A percentile compares a stretch with the other conserved stretches of the same genome.
phyloP scores from a whole-genome alignment of 1,140 invertebrate genomes.

The Aphidius gifuensis region DNA sequence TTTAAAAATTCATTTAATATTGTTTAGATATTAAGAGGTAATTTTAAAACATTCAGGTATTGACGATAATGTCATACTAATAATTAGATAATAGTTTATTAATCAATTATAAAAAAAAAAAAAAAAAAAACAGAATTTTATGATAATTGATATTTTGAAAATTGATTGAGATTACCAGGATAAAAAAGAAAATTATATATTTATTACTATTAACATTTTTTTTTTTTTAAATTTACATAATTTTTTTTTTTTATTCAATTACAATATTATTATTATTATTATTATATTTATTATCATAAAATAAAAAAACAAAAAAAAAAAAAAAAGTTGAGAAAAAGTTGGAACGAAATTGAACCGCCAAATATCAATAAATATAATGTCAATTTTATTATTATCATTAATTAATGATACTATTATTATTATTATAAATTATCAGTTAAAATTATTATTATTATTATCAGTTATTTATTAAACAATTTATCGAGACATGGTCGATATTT shows the following conservation, averaged over 20 bases:
- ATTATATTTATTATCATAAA: conserved; percentile 16
- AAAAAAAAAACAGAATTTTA: conserved; percentile 13
- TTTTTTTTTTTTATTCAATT: conserved; percentile 1
- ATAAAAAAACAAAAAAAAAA: neutral
- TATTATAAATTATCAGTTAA: neutral
- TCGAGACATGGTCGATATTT: conserved; percentile 20
- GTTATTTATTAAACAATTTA: conserved; percentile 17
- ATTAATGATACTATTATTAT: conserved; percentile 14
- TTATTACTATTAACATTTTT: conserved; percentile 26
- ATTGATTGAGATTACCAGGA: too few relatives aligned
- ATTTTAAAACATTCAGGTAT: conserved; percentile 26
- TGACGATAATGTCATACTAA: conserved; percentile 18
- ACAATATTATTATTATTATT: conserved; percentile 21
- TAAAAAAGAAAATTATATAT: conserved; percentile 11
- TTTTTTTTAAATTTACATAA: conserved; percentile 9
- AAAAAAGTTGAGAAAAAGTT: neutral
- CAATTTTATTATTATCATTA: conserved; percentile 16
- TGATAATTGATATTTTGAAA: too few relatives aligned
- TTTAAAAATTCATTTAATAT: conserved; percentile 20
- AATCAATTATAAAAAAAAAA: conserved; percentile 13
- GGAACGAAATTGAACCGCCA: neutral
- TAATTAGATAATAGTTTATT: conserved; percentile 23
- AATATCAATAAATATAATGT: conserved; percentile 17
- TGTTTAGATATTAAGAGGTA: conserved; percentile 26
- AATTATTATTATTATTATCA: conserved; percentile 6